phyloP scores from a whole-genome alignment of 2,113 vertebrate species.

The Macquaria australasica region DNA sequence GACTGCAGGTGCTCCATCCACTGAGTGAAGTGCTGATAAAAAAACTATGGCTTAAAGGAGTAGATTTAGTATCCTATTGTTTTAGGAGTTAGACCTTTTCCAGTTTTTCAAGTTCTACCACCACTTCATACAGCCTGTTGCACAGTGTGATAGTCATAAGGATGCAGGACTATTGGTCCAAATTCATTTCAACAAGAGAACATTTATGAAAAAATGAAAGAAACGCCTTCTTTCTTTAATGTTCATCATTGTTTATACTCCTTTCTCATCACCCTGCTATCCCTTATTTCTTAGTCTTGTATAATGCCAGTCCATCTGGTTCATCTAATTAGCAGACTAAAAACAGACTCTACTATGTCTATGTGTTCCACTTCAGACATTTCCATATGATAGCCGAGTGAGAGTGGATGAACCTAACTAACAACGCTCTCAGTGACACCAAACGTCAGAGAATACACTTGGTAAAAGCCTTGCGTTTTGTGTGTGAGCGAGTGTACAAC shows the following conservation, averaged over 20 bases:
- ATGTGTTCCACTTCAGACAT: conserved; percentile 52
- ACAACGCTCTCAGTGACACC: not conserved
- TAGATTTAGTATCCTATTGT: not conserved
- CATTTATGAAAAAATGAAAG: not conserved
- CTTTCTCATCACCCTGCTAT: not conserved
- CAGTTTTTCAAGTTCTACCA: not conserved
- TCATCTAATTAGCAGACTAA: conserved; percentile 66
- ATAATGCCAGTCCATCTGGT: not conserved
- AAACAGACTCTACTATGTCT: conserved; percentile 59
- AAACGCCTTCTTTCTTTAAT: not conserved
- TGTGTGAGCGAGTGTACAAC: not conserved
- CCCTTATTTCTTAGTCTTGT: not conserved
- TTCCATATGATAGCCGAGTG: conserved; percentile 7
- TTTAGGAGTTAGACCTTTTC: not conserved
- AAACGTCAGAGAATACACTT: not conserved
- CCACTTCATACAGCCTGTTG: not conserved
- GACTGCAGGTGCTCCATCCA: not conserved
- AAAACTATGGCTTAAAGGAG: not conserved
- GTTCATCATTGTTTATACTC: not conserved
- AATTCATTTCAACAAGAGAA: not conserved
- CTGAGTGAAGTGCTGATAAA: not conserved
- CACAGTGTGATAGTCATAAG: not conserved
- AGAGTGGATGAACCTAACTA: not conserved
- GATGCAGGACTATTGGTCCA: not conserved
- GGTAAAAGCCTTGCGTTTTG: not conserved